phyloP scores from a whole-genome alignment of 1,140 invertebrate genomes.

The Drosophila nebulosa region DNA sequence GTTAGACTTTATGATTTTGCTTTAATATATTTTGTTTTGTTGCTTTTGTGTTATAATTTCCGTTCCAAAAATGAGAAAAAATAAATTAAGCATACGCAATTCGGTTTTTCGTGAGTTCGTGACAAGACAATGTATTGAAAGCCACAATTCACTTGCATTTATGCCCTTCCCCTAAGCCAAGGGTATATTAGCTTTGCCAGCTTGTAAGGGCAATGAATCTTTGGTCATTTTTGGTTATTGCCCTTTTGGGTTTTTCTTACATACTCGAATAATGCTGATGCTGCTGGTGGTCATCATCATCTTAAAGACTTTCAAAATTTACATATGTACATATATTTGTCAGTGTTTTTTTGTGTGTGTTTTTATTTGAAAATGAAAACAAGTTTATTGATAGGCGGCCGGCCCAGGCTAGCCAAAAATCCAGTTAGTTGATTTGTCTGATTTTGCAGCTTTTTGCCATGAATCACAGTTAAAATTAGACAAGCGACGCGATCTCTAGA shows the following conservation, averaged over 20 bases:
- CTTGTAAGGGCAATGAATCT: too few species aligned
- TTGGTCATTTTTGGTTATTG: neutral
- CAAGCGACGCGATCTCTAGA: neutral
- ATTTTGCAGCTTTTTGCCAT: slow-evolving; percentile 45
- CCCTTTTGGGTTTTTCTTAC: neutral
- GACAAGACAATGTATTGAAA: slow-evolving; percentile 54
- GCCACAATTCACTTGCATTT: slow-evolving; percentile 47
- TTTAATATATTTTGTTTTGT: slow-evolving; percentile 7
- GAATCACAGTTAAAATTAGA: slow-evolving; percentile 76
- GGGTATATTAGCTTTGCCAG: neutral
- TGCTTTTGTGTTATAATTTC: slow-evolving; percentile 48
- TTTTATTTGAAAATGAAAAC: slow-evolving; percentile 11
- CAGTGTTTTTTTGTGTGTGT: neutral
- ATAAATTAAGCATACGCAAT: slow-evolving; percentile 60
- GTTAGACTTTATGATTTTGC: slow-evolving; percentile 1
- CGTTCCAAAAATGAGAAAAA: slow-evolving; percentile 20
- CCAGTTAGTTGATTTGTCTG: slow-evolving; percentile 34
- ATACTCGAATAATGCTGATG: too few species aligned
- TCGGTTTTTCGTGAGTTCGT: slow-evolving; percentile 4
- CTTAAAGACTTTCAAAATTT: slow-evolving; percentile 44
- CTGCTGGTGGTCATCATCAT: slow-evolving; percentile 25
- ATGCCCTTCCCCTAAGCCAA: neutral
- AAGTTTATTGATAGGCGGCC: slow-evolving; percentile 17
- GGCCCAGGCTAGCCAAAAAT: slow-evolving; percentile 4
- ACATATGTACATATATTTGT: too few species aligned